These are phyloP conservation scores for Phyllostomus discolor DNA, from an alignment of 2,113 vertebrate species.

Conservation along the genomic window DNA sequence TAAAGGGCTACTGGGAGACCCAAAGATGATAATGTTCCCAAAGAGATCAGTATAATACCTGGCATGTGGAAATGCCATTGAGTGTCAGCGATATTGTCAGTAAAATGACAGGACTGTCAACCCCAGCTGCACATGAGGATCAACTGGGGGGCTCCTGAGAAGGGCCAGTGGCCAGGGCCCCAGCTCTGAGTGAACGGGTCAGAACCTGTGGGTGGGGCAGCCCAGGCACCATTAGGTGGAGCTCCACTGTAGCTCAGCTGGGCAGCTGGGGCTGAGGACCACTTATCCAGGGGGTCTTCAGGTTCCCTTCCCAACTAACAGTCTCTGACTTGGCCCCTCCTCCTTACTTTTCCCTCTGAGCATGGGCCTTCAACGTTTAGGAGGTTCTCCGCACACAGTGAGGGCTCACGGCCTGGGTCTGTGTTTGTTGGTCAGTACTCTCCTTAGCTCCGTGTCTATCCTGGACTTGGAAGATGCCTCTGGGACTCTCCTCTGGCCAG, in stretches of 20 bases:
- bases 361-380: background rate
- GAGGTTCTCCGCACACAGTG: background rate
- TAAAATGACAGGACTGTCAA: background rate
- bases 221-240: too few relatives aligned
- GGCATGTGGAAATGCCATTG: background rate
- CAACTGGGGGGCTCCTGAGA: background rate
- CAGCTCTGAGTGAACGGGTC: too few relatives aligned
- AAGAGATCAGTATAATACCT: background rate
- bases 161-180: background rate
- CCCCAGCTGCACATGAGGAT: background rate
- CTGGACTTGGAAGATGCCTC: background rate
- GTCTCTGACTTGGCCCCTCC: background rate
- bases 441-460: background rate
- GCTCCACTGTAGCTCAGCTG: background rate
- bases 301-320: background rate
- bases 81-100: background rate
- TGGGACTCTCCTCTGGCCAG: background rate
- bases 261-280: background rate
- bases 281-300: too few relatives aligned
- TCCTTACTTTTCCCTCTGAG: background rate
- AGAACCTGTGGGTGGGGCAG: background rate
- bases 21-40: rapidly evolving
- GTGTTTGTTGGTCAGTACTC: background rate
- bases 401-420: background rate
- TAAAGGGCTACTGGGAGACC: background rate